phyloP scores from a whole-genome alignment of 1,140 invertebrate species.

The Armadillidium nasatum region DNA sequence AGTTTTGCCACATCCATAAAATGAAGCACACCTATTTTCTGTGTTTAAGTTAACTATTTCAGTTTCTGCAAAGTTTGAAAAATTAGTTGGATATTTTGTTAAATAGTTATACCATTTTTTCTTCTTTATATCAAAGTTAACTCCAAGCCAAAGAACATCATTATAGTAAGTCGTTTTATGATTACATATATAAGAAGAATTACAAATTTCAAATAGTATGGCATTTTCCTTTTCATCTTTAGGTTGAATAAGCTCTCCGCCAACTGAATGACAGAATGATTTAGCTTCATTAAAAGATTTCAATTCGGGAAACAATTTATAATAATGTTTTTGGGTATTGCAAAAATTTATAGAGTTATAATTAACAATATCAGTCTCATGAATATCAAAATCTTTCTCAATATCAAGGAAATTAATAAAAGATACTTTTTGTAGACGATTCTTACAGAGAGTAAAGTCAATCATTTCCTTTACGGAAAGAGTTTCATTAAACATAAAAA shows the following conservation, averaged over 20 bases:
- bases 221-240: slow-evolving; percentile 27
- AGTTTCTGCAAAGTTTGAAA: slow-evolving; percentile 18
- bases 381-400: not conserved
- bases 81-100: not conserved
- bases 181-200: not conserved
- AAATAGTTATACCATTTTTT: slow-evolving; percentile 14
- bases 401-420: not conserved
- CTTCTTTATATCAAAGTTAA: not conserved
- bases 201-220: slow-evolving; percentile 8
- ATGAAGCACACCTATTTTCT: slow-evolving; percentile 19
- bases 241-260: slow-evolving; percentile 12
- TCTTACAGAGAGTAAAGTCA: not conserved
- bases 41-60: not conserved
- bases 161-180: slow-evolving; percentile 19
- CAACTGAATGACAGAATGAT: slow-evolving; percentile 20
- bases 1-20: slow-evolving; percentile 18
- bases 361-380: not conserved
- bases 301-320: slow-evolving; percentile 18
- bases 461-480: not conserved
- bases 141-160: slow-evolving; percentile 25
- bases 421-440: not conserved
- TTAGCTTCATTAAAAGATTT: slow-evolving; percentile 20
- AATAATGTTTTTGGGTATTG: not conserved
- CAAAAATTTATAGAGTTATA: not conserved
- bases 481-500: not conserved